phyloP scores from a whole-genome alignment of 2,113 vertebrate genomes.

The Sterrhoptilus dennistouni region DNA sequence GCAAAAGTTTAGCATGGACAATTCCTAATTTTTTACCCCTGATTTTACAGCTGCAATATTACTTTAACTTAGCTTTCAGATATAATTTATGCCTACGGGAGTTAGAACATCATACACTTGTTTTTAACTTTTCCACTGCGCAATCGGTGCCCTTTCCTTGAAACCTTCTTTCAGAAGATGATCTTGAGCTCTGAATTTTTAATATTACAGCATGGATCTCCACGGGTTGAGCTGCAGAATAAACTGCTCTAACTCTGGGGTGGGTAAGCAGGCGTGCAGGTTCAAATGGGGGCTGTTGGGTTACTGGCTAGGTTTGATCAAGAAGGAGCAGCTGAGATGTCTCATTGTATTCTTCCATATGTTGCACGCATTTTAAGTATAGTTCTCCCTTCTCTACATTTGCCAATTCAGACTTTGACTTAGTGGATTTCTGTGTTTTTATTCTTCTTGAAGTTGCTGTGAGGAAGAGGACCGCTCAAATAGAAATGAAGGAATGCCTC shows the following conservation, averaged over 20 bases:
- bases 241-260: background rate
- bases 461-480: background rate
- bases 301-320: accelerated
- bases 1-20: background rate
- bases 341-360: background rate
- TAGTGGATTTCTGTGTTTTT: background rate
- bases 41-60: background rate
- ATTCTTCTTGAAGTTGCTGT: background rate
- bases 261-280: background rate
- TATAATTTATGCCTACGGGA: background rate
- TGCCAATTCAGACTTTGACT: background rate
- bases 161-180: background rate
- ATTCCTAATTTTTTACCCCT: background rate
- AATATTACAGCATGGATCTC: background rate
- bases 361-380: accelerated
- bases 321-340: background rate
- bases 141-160: background rate
- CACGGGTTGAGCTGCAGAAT: background rate
- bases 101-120: background rate
- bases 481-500: background rate
- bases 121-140: background rate
- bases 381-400: background rate
- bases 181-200: background rate
- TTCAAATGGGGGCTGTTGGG: background rate
- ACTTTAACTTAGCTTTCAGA: background rate